Percentiles rank a stretch among this genome's conserved stretches.
phyloP scores from a whole-genome alignment of 2,888 invertebrate species.

The Megamerina dolium region DNA sequence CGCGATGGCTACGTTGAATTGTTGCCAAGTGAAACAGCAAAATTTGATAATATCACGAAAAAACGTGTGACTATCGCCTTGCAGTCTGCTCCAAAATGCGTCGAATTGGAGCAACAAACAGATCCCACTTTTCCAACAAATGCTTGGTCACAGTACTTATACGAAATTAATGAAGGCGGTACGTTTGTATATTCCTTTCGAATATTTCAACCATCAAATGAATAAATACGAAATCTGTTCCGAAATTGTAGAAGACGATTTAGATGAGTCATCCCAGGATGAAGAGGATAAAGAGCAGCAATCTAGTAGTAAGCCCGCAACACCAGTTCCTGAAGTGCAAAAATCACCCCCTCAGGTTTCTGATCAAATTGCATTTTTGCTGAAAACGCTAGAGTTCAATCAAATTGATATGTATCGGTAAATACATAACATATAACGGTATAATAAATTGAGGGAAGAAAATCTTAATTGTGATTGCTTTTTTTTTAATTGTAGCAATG shows the following conservation, averaged over 20 bases:
- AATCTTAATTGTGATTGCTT: too few relatives aligned
- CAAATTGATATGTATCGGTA: conserved; percentile 49
- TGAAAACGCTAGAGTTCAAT: conserved; percentile 47
- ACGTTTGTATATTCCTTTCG: conserved; percentile 7
- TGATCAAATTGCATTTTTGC: conserved; percentile 35
- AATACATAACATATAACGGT: background rate
- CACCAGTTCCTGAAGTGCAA: conserved; percentile 19
- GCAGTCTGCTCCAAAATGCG: conserved; percentile 55
- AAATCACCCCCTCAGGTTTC: conserved; percentile 38
- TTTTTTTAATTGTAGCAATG: conserved; percentile 34
- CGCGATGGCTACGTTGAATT: conserved; percentile 67
- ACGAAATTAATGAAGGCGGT: conserved; percentile 46
- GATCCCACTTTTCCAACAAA: conserved; percentile 62
- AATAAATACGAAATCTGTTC: too few relatives aligned
- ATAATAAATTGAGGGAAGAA: too few relatives aligned
- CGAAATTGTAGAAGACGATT: conserved; percentile 33
- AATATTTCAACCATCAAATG: too few relatives aligned
- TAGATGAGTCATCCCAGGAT: conserved; percentile 38
- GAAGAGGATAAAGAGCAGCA: conserved; percentile 39
- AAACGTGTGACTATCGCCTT: conserved; percentile 55
- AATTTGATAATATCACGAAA: conserved; percentile 54
- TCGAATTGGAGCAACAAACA: conserved; percentile 59
- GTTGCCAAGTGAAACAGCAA: conserved; percentile 51
- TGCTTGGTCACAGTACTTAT: conserved; percentile 63
- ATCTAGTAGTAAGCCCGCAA: conserved; percentile 20